Evolutionary conservation across 2,888 invertebrate genomes (phyloP).

Genomic region (Xanthia togata): DNA sequence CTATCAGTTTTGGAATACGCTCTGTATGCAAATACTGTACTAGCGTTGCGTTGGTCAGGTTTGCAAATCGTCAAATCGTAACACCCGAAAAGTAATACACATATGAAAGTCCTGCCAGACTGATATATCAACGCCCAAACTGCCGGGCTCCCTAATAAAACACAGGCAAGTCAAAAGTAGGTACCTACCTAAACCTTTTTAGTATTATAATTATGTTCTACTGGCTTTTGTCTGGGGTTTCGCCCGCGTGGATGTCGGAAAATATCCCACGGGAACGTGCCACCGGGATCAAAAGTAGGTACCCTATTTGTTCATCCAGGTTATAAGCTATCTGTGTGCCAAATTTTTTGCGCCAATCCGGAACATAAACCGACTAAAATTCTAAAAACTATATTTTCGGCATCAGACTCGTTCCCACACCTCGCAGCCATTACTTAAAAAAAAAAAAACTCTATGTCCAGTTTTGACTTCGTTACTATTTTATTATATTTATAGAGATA

Average conservation of each 20-base stretch:
- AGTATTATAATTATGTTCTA: background rate
- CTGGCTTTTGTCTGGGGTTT: background rate
- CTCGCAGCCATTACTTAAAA: too few species aligned
- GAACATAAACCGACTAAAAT: background rate
- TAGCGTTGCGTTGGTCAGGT: too few species aligned
- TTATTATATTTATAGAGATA: too few species aligned
- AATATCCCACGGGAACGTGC: background rate
- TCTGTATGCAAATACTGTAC: background rate
- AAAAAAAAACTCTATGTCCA: too few species aligned
- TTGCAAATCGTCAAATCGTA: background rate
- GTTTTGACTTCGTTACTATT: too few species aligned
- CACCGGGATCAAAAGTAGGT: background rate
- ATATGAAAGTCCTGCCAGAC: too few species aligned
- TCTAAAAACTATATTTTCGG: too few species aligned
- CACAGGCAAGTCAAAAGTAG: background rate
- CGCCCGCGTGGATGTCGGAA: background rate
- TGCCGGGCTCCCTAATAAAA: background rate
- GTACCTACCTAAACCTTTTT: background rate
- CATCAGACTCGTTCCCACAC: too few species aligned
- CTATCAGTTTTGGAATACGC: background rate
- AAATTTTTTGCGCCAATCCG: background rate
- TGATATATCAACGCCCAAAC: too few species aligned
- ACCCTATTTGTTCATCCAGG: too few species aligned
- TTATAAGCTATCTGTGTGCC: background rate
- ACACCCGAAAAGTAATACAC: background rate